A percentile compares a stretch with the other conserved stretches of the same genome.
phyloP scores from a whole-genome alignment of 2,797 vertebrate genomes.

The Chloroceryle inda region DNA sequence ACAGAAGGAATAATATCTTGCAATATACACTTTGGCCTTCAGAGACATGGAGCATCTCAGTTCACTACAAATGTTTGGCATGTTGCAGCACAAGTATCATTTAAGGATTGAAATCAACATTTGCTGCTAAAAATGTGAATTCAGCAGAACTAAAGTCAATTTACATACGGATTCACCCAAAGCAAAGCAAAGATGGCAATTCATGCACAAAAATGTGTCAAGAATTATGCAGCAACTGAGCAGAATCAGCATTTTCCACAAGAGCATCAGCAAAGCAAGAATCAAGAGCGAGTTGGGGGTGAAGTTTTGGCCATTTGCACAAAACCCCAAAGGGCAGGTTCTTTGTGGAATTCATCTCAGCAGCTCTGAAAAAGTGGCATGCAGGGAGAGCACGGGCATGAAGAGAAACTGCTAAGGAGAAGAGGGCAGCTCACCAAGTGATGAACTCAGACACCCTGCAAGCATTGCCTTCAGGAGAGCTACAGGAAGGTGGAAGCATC shows the following conservation, averaged over 20 bases:
- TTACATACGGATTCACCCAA: neutral
- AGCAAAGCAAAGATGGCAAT: neutral
- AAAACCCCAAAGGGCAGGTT: neutral
- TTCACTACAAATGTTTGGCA: neutral
- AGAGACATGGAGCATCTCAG: neutral
- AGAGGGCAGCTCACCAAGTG: neutral
- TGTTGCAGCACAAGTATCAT: neutral
- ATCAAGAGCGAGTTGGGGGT: fast-evolving
- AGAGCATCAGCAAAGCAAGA: fast-evolving
- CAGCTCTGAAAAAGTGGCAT: fast-evolving
- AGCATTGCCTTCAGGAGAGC: fast-evolving
- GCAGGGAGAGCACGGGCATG: fast-evolving
- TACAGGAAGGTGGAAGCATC: fast-evolving
- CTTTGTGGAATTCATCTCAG: neutral
- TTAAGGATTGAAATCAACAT: neutral
- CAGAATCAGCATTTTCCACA: neutral
- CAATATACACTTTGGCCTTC: neutral
- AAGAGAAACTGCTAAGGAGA: fast-evolving
- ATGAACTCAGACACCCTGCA: neutral
- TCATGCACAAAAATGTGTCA: neutral
- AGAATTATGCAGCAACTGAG: fast-evolving
- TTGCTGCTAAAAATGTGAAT: neutral
- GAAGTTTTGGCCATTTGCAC: neutral
- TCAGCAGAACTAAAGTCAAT: too few relatives aligned
- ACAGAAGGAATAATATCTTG: neutral